Evolutionary conservation across 2,888 invertebrate genomes (phyloP), one percentile per base, ranked within the genome.

Genomic region (Oscheius sp.): DNA sequence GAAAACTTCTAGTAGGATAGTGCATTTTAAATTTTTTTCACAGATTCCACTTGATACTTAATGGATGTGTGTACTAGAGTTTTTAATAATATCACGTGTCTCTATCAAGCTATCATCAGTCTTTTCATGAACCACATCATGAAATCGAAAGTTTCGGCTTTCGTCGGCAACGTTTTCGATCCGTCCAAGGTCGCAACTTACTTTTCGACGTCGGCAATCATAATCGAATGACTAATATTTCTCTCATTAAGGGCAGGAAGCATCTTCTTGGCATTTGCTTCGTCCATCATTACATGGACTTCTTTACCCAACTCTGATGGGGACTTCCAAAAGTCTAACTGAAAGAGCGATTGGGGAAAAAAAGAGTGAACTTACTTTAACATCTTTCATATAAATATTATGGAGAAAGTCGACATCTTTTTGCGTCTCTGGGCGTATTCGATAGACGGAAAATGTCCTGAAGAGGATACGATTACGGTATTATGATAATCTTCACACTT

Each of bases 261-360:
- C 41, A 84, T 79, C 20, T 72, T 54, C 12, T 70, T 45, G 0
- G 73, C 54, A 36, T 67, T 71, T 22, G 68, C 72, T 41, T 75
- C 75, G n/a, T 67, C 67, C 8, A 84, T 72, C 85, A 85, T 85
- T 26, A 85, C 74, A 56, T 85, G 82, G 1, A 82, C 82, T 28
- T 80, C 80, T 32, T 81, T 79, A 5, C 82, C 83, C 2, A 77
- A 61, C 17, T 71, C 73, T 0, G 78, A 75, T 1, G 85, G 84
- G 6, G 80, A 81, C 59, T 85, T 83, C 85, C 85, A 85, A 67
- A 85, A 85, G 54, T 85, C 83, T 28, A 80, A 65, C 80, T 78
- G 69, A 36, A 57, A 38, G 5, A 12, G 12, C 5, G 6, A 26
- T 9, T 20, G 28, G 5, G 24, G 6, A 2, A 28, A 32, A 54